phyloP scores from a whole-genome alignment of 92 coral and sea anemone genomes.

The Palythoa caribaeorum region DNA sequence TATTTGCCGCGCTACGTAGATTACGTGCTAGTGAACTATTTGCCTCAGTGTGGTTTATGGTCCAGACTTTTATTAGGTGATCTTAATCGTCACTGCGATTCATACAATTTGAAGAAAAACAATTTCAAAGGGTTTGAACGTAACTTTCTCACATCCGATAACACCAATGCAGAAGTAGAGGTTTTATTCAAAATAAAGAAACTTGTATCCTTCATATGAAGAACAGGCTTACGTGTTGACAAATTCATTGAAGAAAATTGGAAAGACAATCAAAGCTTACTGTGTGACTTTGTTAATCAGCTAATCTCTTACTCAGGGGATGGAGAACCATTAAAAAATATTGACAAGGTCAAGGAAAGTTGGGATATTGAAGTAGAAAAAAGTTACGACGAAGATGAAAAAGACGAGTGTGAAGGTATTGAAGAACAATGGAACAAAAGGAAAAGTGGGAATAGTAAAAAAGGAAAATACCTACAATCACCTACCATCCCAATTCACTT shows the following conservation, averaged over 20 bases:
- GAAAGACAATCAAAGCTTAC: conserved; percentile 32
- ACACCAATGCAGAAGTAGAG: conserved; percentile 46
- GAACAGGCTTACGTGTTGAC: conserved; percentile 19
- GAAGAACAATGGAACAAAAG: conserved; percentile 47
- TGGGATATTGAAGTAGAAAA: background rate
- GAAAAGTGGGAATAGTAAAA: conserved; percentile 2
- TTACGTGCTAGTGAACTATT: conserved; percentile 17
- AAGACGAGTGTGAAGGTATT: background rate
- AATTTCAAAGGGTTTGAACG: background rate
- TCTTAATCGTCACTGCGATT: background rate
- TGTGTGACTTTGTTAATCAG: conserved; percentile 20
- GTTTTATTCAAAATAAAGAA: conserved; percentile 35
- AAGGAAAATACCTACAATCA: conserved; percentile 13
- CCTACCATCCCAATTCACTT: conserved; percentile 8
- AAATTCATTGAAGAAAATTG: conserved; percentile 48
- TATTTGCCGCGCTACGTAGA: conserved; percentile 44
- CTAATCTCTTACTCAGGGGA: background rate
- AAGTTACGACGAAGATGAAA: background rate
- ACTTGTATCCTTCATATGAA: background rate
- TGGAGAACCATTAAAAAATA: no score
- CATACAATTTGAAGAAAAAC: background rate
- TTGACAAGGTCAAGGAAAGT: no score
- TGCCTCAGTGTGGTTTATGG: conserved; percentile 31
- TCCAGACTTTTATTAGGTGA: conserved; percentile 45
- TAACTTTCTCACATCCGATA: conserved; percentile 6